Base-by-base conservation (phyloP, 2,888 invertebrate species). In the Parnassius orleans region DNA sequence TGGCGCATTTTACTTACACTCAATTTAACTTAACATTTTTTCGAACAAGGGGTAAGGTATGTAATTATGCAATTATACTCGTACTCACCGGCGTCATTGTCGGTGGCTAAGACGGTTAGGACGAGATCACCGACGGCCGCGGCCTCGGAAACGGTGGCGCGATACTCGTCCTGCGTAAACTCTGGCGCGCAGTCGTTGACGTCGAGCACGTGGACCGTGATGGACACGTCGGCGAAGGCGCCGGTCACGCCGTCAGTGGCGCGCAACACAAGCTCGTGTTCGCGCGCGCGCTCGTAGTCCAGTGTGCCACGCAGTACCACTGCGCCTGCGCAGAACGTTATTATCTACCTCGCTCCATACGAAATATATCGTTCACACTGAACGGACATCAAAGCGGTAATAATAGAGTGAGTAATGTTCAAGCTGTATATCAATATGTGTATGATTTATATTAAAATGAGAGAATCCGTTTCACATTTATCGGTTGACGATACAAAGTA, bases 211-310 rank as follows among this genome's bases (percentile, higher is more conserved):
- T 94, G 91, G 67, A 98, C 93, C 58, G 95, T 94, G 57, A 98
- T 95, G 56, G 95, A 94, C 43, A 97, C 96, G 89, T 98, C 98
- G 24, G 98, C 96, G 79, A 93, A 95, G 33, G 96, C 95, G 65
- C 97, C 98, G n/a, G 96, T 95, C 12, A 97, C 95, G 76, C 95
- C 95, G 92, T 98, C 98, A 0, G 97, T 97, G 43, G 98, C 98
- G 75, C 98, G 94, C 60, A 98, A 93, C 53, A 95, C 94, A 68
- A 98, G 92, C 79, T 95, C 94, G 86, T 97, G 97, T 73, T 93
- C 93, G 71, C 94, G 94, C 77, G 94, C 94, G 67, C 93, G 84
- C 87, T 98, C 98, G 90, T 95, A 98, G 92, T 98, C 98, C 82
- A 99, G 92, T 78, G 95, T 94, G 75, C 96, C 96, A 68, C 96